Conservation (phyloP, 2,888 invertebrate genomes). For the Alviniconcha strummeri region DNA sequence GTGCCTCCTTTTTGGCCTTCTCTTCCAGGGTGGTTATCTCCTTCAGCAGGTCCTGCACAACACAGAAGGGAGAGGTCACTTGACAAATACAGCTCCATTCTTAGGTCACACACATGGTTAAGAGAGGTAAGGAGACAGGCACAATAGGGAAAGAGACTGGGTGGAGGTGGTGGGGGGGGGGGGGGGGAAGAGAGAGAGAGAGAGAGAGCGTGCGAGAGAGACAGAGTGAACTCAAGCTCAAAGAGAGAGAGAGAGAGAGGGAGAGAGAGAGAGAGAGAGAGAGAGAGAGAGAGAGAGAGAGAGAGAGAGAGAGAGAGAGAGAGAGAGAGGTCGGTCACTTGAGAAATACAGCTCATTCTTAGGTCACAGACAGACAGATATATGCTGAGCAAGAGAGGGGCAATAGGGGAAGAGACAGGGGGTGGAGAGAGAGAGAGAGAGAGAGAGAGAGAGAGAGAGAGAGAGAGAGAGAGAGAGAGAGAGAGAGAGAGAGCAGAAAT, state of each 20-base stretch:
- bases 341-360: too few species aligned
- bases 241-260: neutral
- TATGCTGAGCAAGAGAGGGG: too few species aligned
- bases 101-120: neutral
- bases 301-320: neutral
- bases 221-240: neutral
- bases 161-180: neutral
- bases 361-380: too few species aligned
- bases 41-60: constrained; percentile 57
- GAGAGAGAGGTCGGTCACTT: neutral
- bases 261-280: neutral
- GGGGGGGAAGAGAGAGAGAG: too few species aligned
- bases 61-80: neutral
- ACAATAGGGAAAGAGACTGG: too few species aligned
- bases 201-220: too few species aligned
- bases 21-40: constrained; percentile 52
- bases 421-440: too few species aligned
- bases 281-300: neutral
- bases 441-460: too few species aligned
- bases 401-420: too few species aligned
- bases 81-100: neutral
- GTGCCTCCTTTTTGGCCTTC: constrained; percentile 44
- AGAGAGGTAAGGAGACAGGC: neutral
- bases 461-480: too few species aligned
- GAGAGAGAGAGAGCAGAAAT: too few species aligned